These are phyloP conservation scores for Thecocarcelia acutangulata DNA, from an alignment of 2,888 invertebrate species.

Conservation along the genomic window DNA sequence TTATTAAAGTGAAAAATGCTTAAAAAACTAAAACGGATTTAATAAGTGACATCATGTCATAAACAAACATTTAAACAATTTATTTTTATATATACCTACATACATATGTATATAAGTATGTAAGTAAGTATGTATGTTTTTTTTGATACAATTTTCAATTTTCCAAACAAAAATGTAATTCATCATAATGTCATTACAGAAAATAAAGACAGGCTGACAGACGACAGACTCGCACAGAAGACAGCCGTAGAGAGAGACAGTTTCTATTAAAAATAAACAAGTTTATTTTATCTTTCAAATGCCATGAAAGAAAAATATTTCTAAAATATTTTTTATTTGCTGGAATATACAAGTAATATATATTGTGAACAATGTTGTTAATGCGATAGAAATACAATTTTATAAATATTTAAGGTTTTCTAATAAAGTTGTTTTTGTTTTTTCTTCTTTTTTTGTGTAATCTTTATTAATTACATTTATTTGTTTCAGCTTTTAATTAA, in stretches of 20 bases:
- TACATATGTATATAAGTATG: too few species aligned
- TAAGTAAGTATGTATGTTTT: too few species aligned
- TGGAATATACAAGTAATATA: slow-evolving; percentile 29
- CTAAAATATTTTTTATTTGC: slow-evolving; percentile 20
- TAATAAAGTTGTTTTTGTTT: slow-evolving; percentile 1
- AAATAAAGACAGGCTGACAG: slow-evolving; percentile 32
- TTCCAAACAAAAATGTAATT: slow-evolving; percentile 55
- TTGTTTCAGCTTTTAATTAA: slow-evolving; percentile 15
- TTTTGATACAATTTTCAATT: slow-evolving; percentile 49
- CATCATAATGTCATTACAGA: slow-evolving; percentile 65
- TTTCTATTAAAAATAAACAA: slow-evolving; percentile 42
- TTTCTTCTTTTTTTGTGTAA: too few species aligned
- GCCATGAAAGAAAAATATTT: slow-evolving; percentile 2
- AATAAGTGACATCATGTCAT: slow-evolving; percentile 60
- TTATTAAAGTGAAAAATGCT: slow-evolving; percentile 18
- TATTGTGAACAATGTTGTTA: slow-evolving; percentile 1
- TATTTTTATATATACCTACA: slow-evolving; percentile 12
- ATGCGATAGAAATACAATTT: background rate
- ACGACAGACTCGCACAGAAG: background rate
- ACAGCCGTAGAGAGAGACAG: slow-evolving; percentile 27
- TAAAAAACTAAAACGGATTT: slow-evolving; percentile 47
- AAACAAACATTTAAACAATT: slow-evolving; percentile 57
- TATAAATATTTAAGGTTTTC: slow-evolving; percentile 31
- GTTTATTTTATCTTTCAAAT: slow-evolving; percentile 29
- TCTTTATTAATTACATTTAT: too few species aligned